These are phyloP conservation scores for Paragorgia papillata DNA, from an alignment of 92 coral and sea anemone genomes.

Conservation along the genomic window DNA sequence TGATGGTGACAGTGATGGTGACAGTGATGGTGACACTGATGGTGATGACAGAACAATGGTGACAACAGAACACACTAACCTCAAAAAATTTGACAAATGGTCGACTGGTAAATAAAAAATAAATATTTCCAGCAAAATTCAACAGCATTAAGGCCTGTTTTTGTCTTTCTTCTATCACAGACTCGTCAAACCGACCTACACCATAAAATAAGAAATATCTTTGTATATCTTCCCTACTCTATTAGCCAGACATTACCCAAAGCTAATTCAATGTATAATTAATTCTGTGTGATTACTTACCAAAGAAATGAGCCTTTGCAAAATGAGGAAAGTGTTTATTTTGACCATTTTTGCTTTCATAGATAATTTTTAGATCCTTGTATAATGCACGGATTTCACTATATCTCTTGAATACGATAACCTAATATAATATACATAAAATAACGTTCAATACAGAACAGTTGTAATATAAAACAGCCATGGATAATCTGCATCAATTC, in stretches of 20 bases:
- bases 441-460: too few species aligned
- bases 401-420: conserved; percentile 88
- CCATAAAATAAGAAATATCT: too few species aligned
- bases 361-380: conserved; percentile 73
- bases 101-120: conserved; percentile 74
- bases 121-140: conserved; percentile 74
- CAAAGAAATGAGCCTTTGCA: conserved; percentile 89
- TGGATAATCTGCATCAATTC: too few species aligned
- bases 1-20: too few species aligned
- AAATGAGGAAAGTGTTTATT: conserved; percentile 72
- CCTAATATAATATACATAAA: conserved; percentile 45
- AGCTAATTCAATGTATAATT: too few species aligned
- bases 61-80: conserved; percentile 50
- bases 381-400: conserved; percentile 84
- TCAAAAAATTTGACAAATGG: conserved; percentile 86
- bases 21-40: too few species aligned
- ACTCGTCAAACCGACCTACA: conserved; percentile 92
- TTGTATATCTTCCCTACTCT: too few species aligned
- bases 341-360: conserved; percentile 49
- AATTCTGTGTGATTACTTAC: conserved; percentile 61
- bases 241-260: not conserved
- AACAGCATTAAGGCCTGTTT: conserved; percentile 70
- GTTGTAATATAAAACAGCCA: too few species aligned
- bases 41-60: too few species aligned
- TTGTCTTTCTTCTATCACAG: conserved; percentile 90